A percentile compares a stretch with the other conserved stretches of the same genome.
Conservation (phyloP, 2,888 invertebrate genomes). For the Aricia artaxerxes region DNA sequence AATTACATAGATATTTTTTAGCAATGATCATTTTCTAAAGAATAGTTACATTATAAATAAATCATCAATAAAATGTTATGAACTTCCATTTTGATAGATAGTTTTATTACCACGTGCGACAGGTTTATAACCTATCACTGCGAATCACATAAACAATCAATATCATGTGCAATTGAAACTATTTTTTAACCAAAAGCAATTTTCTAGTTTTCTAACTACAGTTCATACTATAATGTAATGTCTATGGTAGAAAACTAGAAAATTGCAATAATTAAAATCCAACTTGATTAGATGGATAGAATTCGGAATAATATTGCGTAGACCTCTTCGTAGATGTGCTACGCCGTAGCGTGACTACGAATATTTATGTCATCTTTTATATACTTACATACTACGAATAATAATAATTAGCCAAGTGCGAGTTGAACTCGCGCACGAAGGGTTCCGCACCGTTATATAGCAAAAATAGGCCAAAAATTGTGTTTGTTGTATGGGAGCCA, state of each 20-base stretch:
- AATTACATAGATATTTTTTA: too few species aligned
- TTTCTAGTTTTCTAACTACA: background rate
- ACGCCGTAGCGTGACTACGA: background rate
- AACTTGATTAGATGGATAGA: background rate
- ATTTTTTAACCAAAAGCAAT: background rate
- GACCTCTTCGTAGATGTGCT: background rate
- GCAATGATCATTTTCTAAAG: too few species aligned
- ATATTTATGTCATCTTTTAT: background rate
- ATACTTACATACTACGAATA: too few species aligned
- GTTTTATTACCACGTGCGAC: background rate
- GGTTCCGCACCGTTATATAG: too few species aligned
- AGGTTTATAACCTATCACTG: background rate
- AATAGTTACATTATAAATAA: background rate
- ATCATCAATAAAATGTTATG: background rate
- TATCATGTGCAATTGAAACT: background rate
- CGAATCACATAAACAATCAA: conserved; percentile 1
- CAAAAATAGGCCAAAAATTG: too few species aligned
- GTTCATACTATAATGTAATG: too few species aligned
- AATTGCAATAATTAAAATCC: background rate
- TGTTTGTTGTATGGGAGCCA: too few species aligned
- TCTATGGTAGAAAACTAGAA: too few species aligned
- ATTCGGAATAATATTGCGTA: background rate
- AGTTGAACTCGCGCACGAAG: too few species aligned
- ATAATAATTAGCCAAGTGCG: too few species aligned
- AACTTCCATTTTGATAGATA: background rate